Evolutionary conservation across 2,797 vertebrate genomes (phyloP).

Genomic region (Enteromius treurensis): DNA sequence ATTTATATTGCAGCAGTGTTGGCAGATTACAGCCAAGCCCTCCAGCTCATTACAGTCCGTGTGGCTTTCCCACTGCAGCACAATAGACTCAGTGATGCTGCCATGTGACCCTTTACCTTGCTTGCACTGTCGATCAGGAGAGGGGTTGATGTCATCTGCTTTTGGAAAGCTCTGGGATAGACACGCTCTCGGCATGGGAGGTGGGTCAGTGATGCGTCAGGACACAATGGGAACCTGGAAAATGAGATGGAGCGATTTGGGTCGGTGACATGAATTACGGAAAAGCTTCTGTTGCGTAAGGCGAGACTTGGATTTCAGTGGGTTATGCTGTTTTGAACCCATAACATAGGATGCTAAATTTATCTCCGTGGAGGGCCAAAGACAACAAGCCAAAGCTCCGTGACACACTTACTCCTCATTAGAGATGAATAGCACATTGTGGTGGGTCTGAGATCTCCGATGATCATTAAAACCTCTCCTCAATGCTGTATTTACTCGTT

Average conservation of each 20-base stretch:
- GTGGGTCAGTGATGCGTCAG: conserved; percentile 73
- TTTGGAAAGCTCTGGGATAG: conserved; percentile 70
- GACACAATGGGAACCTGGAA: conserved; percentile 76
- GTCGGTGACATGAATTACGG: conserved; percentile 70
- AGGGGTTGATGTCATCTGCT: conserved; percentile 77
- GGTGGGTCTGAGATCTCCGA: conserved; percentile 69
- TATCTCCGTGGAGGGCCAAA: conserved; percentile 70
- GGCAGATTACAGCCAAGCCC: conserved; percentile 68
- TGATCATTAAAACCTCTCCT: conserved; percentile 81
- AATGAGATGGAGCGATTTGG: conserved; percentile 71
- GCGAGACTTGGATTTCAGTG: conserved; percentile 68
- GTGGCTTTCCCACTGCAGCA: conserved; percentile 70
- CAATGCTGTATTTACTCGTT: conserved; percentile 79
- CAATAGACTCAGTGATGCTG: conserved; percentile 74
- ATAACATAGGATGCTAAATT: conserved; percentile 76
- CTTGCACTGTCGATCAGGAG: conserved; percentile 70
- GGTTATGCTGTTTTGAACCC: conserved; percentile 70
- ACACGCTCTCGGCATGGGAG: conserved; percentile 71
- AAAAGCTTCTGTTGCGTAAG: conserved; percentile 76
- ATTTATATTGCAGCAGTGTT: conserved; percentile 74
- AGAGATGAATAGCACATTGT: conserved; percentile 83
- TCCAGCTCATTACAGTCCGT: conserved; percentile 77
- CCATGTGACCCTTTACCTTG: conserved; percentile 77
- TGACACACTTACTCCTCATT: conserved; percentile 84
- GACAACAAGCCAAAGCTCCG: conserved; percentile 76